Evolutionary conservation across 2,797 vertebrate species (phyloP).

Genomic region (Pipistrellus pygmaeus): DNA sequence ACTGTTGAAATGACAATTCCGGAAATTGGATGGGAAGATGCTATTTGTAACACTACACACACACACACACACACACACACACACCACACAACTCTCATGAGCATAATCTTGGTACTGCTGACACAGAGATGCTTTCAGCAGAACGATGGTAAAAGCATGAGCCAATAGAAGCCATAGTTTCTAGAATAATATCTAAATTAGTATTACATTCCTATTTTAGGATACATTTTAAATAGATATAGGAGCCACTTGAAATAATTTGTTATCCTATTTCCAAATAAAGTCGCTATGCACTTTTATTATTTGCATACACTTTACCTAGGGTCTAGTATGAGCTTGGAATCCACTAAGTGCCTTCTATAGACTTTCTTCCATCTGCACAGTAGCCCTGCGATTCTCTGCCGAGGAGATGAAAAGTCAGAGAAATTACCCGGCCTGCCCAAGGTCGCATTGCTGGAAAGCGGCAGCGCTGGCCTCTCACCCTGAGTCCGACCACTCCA

Average conservation of each 20-base stretch:
- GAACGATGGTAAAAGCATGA: conserved; percentile 42
- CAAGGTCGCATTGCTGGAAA: neutral
- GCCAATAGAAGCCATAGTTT: neutral
- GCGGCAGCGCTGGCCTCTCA: neutral
- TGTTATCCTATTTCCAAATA: neutral
- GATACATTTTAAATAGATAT: neutral
- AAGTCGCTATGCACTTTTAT: neutral
- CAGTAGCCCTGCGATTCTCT: neutral
- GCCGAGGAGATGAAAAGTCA: neutral
- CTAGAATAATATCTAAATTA: neutral
- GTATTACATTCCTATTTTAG: neutral
- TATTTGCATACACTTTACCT: neutral
- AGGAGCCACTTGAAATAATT: neutral
- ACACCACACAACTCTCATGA: neutral
- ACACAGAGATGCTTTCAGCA: neutral
- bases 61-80: neutral
- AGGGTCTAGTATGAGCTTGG: neutral
- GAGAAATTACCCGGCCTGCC: neutral
- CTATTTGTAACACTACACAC: neutral
- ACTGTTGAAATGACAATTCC: conserved; percentile 70
- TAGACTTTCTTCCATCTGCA: neutral
- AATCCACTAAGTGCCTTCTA: neutral
- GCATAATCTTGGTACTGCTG: neutral
- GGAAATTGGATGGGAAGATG: conserved; percentile 71
- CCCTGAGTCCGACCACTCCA: neutral